Percentiles rank a stretch among this genome's conserved stretches.
These are phyloP conservation scores for Spodoptera picta DNA, from an alignment of 2,888 invertebrate genomes.

Conservation along the genomic window DNA sequence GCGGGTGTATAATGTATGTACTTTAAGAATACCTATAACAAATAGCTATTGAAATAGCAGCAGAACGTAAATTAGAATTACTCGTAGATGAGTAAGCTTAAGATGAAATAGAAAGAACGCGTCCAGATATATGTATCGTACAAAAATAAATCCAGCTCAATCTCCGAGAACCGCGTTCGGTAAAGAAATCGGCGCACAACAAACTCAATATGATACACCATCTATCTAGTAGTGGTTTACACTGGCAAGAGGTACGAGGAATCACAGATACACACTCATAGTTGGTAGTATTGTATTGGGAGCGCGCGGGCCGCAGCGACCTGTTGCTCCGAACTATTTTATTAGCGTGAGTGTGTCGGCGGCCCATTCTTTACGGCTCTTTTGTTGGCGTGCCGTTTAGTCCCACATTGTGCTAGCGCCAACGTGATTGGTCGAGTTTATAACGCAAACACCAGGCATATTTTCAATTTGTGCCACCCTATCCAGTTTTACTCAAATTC, in stretches of 20 bases:
- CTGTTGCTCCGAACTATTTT: constrained; percentile 88
- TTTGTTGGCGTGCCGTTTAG: constrained; percentile 85
- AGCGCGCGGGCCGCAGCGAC: constrained; percentile 72
- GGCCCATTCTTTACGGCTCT: constrained; percentile 87
- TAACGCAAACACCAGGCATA: constrained; percentile 78
- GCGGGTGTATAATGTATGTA: no score
- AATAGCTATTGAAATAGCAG: no score
- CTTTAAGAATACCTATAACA: no score
- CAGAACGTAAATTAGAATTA: neutral
- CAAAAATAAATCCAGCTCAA: constrained; percentile 29
- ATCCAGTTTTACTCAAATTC: constrained; percentile 40
- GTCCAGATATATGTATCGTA: constrained; percentile 18
- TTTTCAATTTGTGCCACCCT: constrained; percentile 70
- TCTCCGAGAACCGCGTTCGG: constrained; percentile 10
- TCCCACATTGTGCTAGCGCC: constrained; percentile 76
- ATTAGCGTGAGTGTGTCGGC: constrained; percentile 85
- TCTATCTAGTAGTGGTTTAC: constrained; percentile 39
- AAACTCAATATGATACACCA: constrained; percentile 46
- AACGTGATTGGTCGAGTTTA: constrained; percentile 82
- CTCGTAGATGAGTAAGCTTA: constrained; percentile 3
- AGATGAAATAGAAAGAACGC: constrained; percentile 36
- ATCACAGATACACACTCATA: constrained; percentile 68
- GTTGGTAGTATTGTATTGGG: constrained; percentile 78
- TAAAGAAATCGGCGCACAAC: constrained; percentile 35
- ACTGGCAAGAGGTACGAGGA: constrained; percentile 61